Percentiles rank a stretch among this genome's conserved stretches.
These are phyloP conservation scores for Chorisops tibialis DNA, from an alignment of 2,888 invertebrate species.

Conservation along the genomic window DNA sequence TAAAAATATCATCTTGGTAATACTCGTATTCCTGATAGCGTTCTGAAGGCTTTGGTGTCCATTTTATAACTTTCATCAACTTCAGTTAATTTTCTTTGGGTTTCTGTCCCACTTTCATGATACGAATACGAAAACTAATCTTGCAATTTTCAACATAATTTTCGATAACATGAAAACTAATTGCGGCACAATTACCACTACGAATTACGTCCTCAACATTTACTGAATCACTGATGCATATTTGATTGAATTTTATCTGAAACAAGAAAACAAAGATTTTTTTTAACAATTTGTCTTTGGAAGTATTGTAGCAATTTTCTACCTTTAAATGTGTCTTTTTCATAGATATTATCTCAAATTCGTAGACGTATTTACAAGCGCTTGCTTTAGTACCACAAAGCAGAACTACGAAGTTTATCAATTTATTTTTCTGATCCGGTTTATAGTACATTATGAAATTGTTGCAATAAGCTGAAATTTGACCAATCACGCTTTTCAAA, in stretches of 20 bases:
- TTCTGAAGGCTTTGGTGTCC: too few relatives aligned
- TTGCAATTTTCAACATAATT: not conserved
- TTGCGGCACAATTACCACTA: constrained; percentile 9
- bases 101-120: not conserved
- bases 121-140: constrained; percentile 17
- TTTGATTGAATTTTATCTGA: constrained; percentile 21
- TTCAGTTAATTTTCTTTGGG: too few relatives aligned
- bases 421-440: not conserved
- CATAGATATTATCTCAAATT: constrained; percentile 7
- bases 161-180: constrained; percentile 6
- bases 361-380: constrained; percentile 1
- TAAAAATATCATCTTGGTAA: too few relatives aligned
- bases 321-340: constrained; percentile 6
- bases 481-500: not conserved
- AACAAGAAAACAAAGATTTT: not conserved
- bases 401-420: not conserved
- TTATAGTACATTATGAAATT: not conserved
- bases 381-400: not conserved
- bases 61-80: too few relatives aligned
- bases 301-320: not conserved
- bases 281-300: not conserved
- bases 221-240: constrained; percentile 14
- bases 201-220: constrained; percentile 13
- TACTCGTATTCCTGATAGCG: too few relatives aligned
- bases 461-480: not conserved